phyloP scores from a whole-genome alignment of 2,888 invertebrate genomes.

The Cryptus armator region DNA sequence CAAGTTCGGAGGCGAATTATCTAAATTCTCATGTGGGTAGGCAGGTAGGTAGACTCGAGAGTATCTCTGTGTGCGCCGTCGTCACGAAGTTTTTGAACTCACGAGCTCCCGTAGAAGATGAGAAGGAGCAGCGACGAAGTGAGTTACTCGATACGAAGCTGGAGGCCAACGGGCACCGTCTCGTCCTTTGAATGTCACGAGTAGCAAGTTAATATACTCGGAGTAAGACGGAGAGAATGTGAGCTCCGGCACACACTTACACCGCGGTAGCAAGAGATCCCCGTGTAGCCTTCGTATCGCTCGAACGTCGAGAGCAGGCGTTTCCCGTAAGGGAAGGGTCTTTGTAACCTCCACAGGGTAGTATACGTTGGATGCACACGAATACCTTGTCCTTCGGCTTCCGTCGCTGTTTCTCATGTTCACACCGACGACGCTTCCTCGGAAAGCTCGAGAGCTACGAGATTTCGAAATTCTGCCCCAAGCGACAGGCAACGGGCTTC shows the following conservation, averaged over 20 bases:
- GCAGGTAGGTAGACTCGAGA: slow-evolving; percentile 19
- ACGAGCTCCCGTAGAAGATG: slow-evolving; percentile 24
- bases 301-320: slow-evolving; percentile 32
- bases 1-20: slow-evolving; percentile 63
- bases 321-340: slow-evolving; percentile 17
- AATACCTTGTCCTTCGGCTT: slow-evolving; percentile 11
- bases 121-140: slow-evolving; percentile 31
- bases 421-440: slow-evolving; percentile 9
- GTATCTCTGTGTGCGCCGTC: slow-evolving; percentile 21
- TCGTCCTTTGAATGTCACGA: slow-evolving; percentile 55
- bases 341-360: background rate
- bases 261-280: background rate
- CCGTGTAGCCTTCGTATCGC: slow-evolving; percentile 14
- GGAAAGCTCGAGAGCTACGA: background rate
- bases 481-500: background rate
- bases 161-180: slow-evolving; percentile 41
- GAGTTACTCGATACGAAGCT: slow-evolving; percentile 60
- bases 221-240: background rate
- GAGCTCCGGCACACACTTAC: slow-evolving; percentile 5
- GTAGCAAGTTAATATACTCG: slow-evolving; percentile 13
- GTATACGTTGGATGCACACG: slow-evolving; percentile 10
- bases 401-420: background rate
- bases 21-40: slow-evolving; percentile 29
- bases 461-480: slow-evolving; percentile 15
- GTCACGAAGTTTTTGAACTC: slow-evolving; percentile 61